These are phyloP conservation scores for Drosophila grimshawi DNA, from an alignment of 1,140 invertebrate genomes.

Conservation along the genomic window DNA sequence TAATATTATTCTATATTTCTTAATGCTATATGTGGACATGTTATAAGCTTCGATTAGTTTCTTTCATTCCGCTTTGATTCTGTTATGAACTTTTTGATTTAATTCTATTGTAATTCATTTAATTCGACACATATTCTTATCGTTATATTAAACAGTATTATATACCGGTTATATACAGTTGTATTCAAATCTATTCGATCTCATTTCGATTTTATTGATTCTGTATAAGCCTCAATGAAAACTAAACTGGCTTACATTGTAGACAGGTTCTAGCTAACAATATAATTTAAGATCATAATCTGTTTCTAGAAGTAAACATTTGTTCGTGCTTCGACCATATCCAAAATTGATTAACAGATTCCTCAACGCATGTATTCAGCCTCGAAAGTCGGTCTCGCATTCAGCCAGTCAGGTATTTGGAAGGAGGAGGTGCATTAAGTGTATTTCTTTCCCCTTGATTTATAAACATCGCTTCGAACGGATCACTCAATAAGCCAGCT, in stretches of 20 bases:
- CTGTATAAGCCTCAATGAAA: background rate
- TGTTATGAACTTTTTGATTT: too few species aligned
- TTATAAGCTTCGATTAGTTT: too few species aligned
- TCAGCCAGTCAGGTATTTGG: background rate
- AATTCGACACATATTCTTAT: too few species aligned
- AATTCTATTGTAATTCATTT: too few species aligned
- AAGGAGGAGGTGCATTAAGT: background rate
- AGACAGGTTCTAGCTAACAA: constrained; percentile 13
- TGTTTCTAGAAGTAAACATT: background rate
- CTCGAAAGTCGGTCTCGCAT: background rate
- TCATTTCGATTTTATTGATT: background rate
- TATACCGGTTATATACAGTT: background rate
- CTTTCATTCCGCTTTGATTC: too few species aligned
- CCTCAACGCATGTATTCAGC: background rate
- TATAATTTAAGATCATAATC: constrained; percentile 17
- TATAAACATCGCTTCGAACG: constrained; percentile 31
- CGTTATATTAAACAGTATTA: too few species aligned
- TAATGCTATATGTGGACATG: too few species aligned
- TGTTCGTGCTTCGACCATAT: constrained; percentile 6
- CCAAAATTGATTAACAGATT: constrained; percentile 29
- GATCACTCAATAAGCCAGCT: constrained; percentile 45
- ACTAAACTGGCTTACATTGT: background rate
- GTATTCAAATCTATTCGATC: background rate
- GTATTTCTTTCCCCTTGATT: constrained; percentile 22
- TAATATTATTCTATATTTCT: too few species aligned